Base-by-base conservation (phyloP, 2,113 vertebrate genomes). In the Brachionichthys hirsutus region DNA sequence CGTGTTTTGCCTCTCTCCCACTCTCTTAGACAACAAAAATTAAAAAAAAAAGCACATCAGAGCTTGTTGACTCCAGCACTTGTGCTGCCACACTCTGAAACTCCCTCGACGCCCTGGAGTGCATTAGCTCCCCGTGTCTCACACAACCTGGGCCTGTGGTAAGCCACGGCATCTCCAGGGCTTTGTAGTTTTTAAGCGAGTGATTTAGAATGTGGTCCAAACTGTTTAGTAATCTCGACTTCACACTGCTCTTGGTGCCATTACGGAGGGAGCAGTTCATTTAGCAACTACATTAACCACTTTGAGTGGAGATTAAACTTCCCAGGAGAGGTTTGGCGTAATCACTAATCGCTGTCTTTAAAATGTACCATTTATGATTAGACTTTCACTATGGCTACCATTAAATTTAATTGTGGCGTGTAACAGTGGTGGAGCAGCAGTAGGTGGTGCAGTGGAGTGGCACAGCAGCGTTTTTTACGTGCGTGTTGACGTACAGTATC, bases 301-400 rank as follows among this genome's bases (percentile, higher is more conserved):
- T 87, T 80, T 87, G 83, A 87, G 81, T 59, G 73, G 76, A 88
- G 85, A 87, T 85, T 87, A 85, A 85, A 86, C 77, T 79, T 87
- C 86, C 85, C 83, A 36, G 61, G 81, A 85, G 83, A 86, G 86
- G 67, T 63, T 69, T 50, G 54, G 78, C 47, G 12, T 82, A 79
- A 87, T 90, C 86, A 86, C 87, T 88, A 88, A 85, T 87, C 84
- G 87, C 85, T 79, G 84, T 85, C 73, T 89, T 88, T 81, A 85
- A 86, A 88, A 88, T 85, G 79, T 70, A 74, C 82, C 77, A 82
- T 87, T 88, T 86, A 81, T 86, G 83, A 87, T 77, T 72, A 78
- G 78, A 81, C 83, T 77, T 78, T 68, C 56, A 78, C 81, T 62
- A 75, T 72, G 71, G 75, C 71, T 51, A 61, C 75, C 67, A 69